Evolutionary conservation across 2,888 invertebrate species (phyloP).

Genomic region (Callimorpha dominula): DNA sequence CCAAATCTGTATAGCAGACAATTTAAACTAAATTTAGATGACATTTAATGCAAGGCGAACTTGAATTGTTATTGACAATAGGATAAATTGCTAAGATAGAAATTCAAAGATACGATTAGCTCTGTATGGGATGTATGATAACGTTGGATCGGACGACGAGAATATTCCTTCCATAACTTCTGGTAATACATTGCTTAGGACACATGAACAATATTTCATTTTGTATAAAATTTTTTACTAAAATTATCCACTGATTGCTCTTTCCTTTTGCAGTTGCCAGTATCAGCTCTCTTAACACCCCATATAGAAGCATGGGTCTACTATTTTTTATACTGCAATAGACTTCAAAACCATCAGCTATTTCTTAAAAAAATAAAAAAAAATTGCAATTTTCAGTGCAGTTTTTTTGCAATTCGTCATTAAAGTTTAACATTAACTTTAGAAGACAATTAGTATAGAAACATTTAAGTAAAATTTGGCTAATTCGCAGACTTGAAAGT

Average conservation of each 20-base stretch:
- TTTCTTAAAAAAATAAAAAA: background rate
- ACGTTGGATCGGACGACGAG: too few species aligned
- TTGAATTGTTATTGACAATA: background rate
- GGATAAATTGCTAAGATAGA: background rate
- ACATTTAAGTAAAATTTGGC: conserved; percentile 50
- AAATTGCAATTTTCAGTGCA: conserved; percentile 26
- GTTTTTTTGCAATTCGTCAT: conserved; percentile 38
- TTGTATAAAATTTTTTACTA: background rate
- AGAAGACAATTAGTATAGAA: conserved; percentile 14
- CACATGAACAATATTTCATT: background rate
- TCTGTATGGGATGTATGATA: too few species aligned
- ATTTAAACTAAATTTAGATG: background rate
- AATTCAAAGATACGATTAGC: background rate
- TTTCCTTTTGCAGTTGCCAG: background rate
- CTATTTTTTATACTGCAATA: background rate
- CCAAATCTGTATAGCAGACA: conserved; percentile 12
- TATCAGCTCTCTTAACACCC: background rate
- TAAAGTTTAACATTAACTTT: conserved; percentile 17
- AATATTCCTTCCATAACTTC: background rate
- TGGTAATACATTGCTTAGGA: background rate
- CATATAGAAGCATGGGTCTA: background rate
- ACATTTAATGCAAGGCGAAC: too few species aligned
- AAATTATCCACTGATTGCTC: background rate
- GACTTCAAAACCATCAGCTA: background rate
- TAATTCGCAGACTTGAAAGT: conserved; percentile 41